Conservation (phyloP, 2,888 invertebrate genomes). For the Melipona bicolor region DNA sequence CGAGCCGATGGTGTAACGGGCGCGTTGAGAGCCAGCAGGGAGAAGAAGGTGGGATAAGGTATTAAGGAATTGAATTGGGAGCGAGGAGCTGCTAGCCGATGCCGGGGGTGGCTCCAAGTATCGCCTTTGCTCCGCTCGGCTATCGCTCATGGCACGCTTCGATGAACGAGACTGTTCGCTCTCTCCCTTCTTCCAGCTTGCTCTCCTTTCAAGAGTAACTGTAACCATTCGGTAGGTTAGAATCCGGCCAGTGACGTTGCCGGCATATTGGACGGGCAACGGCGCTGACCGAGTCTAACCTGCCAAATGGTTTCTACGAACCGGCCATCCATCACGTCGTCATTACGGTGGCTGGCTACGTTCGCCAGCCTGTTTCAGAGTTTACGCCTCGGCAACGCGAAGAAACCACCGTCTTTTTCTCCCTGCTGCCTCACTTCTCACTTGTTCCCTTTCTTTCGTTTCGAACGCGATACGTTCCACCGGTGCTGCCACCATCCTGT, state of each 20-base stretch:
- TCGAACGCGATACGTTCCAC: conserved; percentile 16
- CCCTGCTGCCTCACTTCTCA: background rate
- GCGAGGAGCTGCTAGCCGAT: conserved; percentile 41
- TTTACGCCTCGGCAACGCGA: conserved; percentile 63
- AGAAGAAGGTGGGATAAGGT: conserved; percentile 60
- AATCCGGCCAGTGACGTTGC: conserved; percentile 53
- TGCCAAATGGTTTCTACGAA: conserved; percentile 63
- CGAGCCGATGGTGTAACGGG: conserved; percentile 58
- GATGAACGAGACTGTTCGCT: conserved; percentile 68
- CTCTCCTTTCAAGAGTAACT: conserved; percentile 43
- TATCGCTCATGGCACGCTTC: conserved; percentile 78
- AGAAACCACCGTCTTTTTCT: conserved; percentile 43
- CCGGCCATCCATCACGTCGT: conserved; percentile 79
- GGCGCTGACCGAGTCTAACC: conserved; percentile 53
- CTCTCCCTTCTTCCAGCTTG: conserved; percentile 44
- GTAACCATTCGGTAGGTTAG: conserved; percentile 42
- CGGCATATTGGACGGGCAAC: conserved; percentile 70
- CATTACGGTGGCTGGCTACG: conserved; percentile 73
- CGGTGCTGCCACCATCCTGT: background rate
- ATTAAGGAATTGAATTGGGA: conserved; percentile 78
- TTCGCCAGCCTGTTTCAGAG: conserved; percentile 69
- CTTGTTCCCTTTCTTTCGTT: conserved; percentile 7
- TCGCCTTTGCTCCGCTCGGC: conserved; percentile 65
- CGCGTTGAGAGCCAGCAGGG: conserved; percentile 53
- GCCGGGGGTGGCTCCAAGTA: conserved; percentile 58